Conservation (phyloP, 2,797 vertebrate genomes). For the Arnoldichthys spilopterus region DNA sequence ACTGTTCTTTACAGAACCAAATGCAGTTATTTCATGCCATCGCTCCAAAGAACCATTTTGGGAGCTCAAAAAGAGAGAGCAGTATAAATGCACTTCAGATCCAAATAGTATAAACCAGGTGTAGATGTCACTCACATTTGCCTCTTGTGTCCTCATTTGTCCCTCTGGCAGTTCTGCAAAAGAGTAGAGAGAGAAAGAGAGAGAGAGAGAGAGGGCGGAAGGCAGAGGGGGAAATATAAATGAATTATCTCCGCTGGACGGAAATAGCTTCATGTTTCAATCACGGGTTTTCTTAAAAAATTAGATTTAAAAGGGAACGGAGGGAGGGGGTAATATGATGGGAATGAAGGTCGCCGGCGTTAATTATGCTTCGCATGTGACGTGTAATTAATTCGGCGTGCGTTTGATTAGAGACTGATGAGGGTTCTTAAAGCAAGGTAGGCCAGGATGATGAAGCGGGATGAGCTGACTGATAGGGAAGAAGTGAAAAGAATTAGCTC, state of each 20-base stretch:
- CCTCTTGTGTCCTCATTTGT: background rate
- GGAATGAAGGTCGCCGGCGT: constrained; percentile 68
- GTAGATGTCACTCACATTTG: background rate
- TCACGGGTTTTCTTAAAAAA: constrained; percentile 48
- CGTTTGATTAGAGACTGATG: constrained; percentile 69
- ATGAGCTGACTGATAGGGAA: constrained; percentile 56
- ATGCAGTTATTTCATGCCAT: too few relatives aligned
- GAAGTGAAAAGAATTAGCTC: constrained; percentile 47
- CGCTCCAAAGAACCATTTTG: background rate
- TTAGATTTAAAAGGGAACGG: constrained; percentile 40
- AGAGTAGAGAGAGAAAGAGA: constrained; percentile 33
- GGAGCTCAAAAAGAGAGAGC: background rate
- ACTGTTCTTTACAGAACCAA: too few relatives aligned
- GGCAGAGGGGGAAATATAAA: constrained; percentile 38
- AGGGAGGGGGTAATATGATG: constrained; percentile 48
- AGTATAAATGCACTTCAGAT: constrained; percentile 9
- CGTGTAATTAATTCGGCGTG: constrained; percentile 72
- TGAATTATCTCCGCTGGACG: constrained; percentile 54
- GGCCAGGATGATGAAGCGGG: constrained; percentile 68
- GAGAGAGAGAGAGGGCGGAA: constrained; percentile 34
- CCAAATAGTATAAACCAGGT: background rate
- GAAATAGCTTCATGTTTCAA: constrained; percentile 59
- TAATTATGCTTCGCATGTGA: constrained; percentile 72
- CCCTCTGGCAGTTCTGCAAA: constrained; percentile 11
- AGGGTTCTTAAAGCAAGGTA: constrained; percentile 38